Conservation (phyloP, 2,888 invertebrate species). For the Fabriciana adippe region DNA sequence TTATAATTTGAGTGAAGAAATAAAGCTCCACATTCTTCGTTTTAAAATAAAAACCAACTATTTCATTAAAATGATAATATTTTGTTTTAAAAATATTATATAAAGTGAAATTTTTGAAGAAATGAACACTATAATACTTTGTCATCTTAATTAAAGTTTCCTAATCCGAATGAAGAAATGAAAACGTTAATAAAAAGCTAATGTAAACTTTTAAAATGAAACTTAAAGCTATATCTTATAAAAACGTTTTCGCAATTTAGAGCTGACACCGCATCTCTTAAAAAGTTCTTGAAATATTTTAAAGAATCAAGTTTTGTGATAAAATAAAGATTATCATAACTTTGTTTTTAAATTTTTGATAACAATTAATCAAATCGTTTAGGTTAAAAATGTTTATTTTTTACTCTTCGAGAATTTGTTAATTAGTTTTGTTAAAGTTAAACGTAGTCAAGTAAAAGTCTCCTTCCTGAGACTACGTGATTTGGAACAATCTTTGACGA, state of each 20-base stretch:
- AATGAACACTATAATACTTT: constrained; percentile 15
- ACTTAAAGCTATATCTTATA: constrained; percentile 16
- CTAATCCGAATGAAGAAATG: constrained; percentile 7
- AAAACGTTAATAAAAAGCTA: constrained; percentile 18
- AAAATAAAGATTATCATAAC: constrained; percentile 16
- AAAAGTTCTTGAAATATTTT: constrained; percentile 19
- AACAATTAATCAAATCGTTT: neutral
- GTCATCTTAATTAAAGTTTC: constrained; percentile 17
- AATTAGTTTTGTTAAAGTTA: neutral
- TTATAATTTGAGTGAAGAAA: neutral
- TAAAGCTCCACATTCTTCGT: neutral
- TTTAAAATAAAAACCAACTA: constrained; percentile 2
- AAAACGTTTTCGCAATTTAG: constrained; percentile 17
- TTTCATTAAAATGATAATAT: constrained; percentile 4
- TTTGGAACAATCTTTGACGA: too few relatives aligned
- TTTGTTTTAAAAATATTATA: neutral
- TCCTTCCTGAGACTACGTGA: too few relatives aligned
- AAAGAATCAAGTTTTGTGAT: constrained; percentile 20
- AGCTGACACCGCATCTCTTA: constrained; percentile 14
- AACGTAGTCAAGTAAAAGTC: neutral
- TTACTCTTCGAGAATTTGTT: neutral
- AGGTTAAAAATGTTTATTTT: neutral
- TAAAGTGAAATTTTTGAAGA: neutral
- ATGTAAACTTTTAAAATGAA: constrained; percentile 21
- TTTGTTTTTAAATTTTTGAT: constrained; percentile 11